phyloP scores from a whole-genome alignment of 2,113 vertebrate species.

The Crotalus viridis region DNA sequence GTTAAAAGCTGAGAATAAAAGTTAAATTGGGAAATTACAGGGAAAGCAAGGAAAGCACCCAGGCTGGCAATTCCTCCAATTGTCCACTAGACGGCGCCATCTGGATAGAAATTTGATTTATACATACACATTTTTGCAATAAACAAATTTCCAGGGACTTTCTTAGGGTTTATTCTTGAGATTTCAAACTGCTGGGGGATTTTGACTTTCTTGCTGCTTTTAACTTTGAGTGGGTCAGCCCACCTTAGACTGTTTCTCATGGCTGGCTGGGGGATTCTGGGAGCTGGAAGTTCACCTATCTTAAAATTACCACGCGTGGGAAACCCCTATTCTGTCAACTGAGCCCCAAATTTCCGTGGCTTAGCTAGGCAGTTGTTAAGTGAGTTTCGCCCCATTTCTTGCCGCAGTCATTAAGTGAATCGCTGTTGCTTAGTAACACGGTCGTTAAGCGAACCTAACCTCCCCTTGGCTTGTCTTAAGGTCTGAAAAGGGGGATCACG shows the following conservation, averaged over 20 bases:
- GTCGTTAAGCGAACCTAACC: no score
- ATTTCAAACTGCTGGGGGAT: neutral
- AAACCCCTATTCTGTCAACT: no score
- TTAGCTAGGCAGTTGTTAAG: no score
- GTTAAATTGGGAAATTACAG: neutral
- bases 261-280: neutral
- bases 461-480: neutral
- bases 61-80: neutral
- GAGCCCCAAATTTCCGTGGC: no score
- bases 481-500: no score
- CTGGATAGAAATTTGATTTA: neutral
- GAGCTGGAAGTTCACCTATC: neutral
- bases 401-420: no score
- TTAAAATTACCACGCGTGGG: neutral
- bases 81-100: neutral
- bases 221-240: neutral
- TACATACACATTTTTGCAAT: neutral
- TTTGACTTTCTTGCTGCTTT: neutral
- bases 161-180: neutral
- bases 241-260: neutral
- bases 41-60: accelerated
- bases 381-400: no score
- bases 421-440: no score
- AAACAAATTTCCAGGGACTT: neutral
- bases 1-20: neutral